Base-by-base conservation (phyloP, 2,113 vertebrate species). In the Hemicordylus capensis region DNA sequence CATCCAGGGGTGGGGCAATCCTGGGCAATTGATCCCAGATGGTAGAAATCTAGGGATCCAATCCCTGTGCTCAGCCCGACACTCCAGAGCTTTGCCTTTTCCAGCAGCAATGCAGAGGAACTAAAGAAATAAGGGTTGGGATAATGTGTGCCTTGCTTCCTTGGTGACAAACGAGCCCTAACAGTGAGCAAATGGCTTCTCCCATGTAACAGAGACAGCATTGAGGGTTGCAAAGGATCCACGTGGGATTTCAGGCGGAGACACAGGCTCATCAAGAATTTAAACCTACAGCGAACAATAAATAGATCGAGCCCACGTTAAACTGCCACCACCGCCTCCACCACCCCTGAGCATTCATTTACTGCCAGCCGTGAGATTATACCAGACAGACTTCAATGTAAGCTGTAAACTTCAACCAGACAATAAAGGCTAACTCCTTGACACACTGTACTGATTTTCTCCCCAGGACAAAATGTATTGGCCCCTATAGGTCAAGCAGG, bases 221-320 rank as follows among this genome's bases (percentile, higher is more conserved):
- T 74, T 70, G 54, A 74, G n/a, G 19, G 58, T 63, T 63, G 58
- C 81, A 74, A 76, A 75, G 72, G 58, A 75, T 75, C 82, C 82
- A 42, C 20, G n/a, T 76, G 82, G 82, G 82, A 75, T 64, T 84
- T 75, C 82, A 64, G 46, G 31, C n/a, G 17, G 73, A 84, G 72
- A 84, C 61, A 42, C 14, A 10, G 82, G 72, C 82, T 76, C 82
- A 84, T 84, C 72, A 84, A 84, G 72, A 84, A 84, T 76, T 84
- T 76, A 84, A 84, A 76, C 73, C 82, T 76, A 54, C 72, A 75
- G 58, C 42, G 26, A 75, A 74, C 70, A 64, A 84, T 84, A 76
- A 76, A 84, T 76, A 37, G 20, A 44, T 58, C 7, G n/a, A 48
- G 37, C 22, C 28, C 14, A 22, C 64, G 59, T 84, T 64, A 66